Base-by-base conservation (phyloP, 2,113 vertebrate species). In the Oreochromis niloticus region DNA sequence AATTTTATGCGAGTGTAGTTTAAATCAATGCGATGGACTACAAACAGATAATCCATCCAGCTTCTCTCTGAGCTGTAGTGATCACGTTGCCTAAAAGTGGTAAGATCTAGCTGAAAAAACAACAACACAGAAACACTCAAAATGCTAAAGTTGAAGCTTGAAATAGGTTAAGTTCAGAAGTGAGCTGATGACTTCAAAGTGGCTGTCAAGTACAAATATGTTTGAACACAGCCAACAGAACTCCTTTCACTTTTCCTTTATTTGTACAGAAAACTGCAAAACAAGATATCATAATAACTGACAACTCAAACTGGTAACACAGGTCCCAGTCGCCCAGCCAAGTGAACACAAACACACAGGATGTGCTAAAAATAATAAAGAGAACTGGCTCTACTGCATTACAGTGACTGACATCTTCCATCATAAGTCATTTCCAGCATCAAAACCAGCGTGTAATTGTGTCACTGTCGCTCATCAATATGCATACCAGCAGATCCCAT, bases 341-440 rank as follows among this genome's bases (percentile, higher is more conserved):
- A n/a, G 4, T 59, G 9, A 57, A 27, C 34, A 9, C 7, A 3
- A n/a, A 63, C 2, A 4, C 9, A 17, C 14, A 63, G 24, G 32
- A 46, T 66, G 61, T 1, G 56, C 16, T 78, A 79, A 80, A 43
- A 90, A 55, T 7, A 88, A 63, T n/a, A 5, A 27, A 41, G 63
- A 13, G 63, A 93, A 91, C 90, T 89, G 81, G 91, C 55, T 66
- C 2, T 7, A 1, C 91, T 68, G 82, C 90, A 93, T 91, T 90
- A 55, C 87, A 66, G 30, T 4, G 24, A 19, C 52, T 36, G 46
- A 83, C 36, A 1, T 7, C 83, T 50, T 81, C 82, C 27, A 63
- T 22, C 9, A 5, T 34, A n/a, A 79, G 66, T 68, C 19, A 48
- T 81, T 46, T 7, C 24, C 17, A n/a, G 12, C 10, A 16, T 85